Evolutionary conservation across 2,113 vertebrate genomes (phyloP).

Genomic region (Semnornis frantzii): DNA sequence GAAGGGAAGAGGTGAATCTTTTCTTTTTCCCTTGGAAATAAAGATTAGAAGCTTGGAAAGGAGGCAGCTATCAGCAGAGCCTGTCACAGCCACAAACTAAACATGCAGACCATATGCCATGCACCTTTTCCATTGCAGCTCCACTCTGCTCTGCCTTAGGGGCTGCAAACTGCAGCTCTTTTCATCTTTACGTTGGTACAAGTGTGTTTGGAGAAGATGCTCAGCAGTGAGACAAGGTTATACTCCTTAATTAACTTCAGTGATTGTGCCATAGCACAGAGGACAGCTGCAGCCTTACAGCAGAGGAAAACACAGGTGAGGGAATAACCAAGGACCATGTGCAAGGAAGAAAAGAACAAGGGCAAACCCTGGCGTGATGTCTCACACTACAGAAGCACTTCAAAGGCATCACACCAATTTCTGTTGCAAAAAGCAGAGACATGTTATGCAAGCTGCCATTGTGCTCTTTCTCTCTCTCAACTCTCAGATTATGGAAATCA

Average conservation of each 20-base stretch:
- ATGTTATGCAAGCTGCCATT: not conserved
- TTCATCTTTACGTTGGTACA: not conserved
- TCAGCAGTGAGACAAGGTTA: not conserved
- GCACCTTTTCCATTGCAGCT: not conserved
- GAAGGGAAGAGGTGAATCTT: not conserved
- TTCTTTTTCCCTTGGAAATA: not conserved
- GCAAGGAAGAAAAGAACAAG: not conserved
- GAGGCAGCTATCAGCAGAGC: not conserved
- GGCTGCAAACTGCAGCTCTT: not conserved
- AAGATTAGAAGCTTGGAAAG: not conserved
- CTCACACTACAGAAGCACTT: not conserved
- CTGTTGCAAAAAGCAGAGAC: not conserved
- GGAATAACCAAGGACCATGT: not conserved
- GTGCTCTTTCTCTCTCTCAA: not conserved
- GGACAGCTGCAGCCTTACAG: not conserved
- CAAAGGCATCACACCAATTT: not conserved
- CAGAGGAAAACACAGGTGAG: not conserved
- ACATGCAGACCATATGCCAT: not conserved
- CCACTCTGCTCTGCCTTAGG: not conserved
- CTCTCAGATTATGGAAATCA: not conserved
- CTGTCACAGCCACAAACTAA: not conserved
- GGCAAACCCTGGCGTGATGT: not conserved
- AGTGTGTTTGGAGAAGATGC: not conserved
- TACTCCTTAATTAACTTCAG: not conserved
- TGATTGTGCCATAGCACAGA: not conserved